Evolutionary conservation across 2,797 vertebrate genomes (phyloP).

Genomic region (Carcharodon carcharias): DNA sequence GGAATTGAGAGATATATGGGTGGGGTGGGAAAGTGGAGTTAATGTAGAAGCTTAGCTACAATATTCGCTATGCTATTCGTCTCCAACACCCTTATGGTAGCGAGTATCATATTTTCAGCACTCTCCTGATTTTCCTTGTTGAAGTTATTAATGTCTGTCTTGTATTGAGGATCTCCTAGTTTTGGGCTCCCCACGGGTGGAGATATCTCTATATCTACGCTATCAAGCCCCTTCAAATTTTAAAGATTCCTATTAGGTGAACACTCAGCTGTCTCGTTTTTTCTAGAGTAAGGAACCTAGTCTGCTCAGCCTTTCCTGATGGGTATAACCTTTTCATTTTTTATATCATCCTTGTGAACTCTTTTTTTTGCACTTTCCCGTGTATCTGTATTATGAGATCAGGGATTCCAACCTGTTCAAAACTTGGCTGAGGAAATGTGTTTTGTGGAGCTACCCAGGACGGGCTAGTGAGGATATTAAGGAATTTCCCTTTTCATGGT

Average conservation of each 20-base stretch:
- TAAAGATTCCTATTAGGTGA: background rate
- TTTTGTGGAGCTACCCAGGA: background rate
- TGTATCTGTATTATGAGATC: background rate
- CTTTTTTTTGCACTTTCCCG: background rate
- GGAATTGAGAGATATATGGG: background rate
- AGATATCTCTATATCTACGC: background rate
- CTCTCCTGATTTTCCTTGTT: background rate
- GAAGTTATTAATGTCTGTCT: background rate
- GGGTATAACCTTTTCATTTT: background rate
- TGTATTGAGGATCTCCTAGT: background rate
- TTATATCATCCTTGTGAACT: background rate
- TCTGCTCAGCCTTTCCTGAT: background rate
- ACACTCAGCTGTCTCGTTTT: background rate
- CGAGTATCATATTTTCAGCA: background rate
- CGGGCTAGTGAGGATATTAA: background rate
- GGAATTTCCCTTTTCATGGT: background rate
- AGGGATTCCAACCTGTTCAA: background rate
- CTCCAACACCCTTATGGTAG: background rate
- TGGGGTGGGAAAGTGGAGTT: too few species aligned
- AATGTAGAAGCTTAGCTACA: background rate
- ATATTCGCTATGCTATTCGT: background rate
- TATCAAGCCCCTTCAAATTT: background rate
- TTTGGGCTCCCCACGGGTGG: background rate
- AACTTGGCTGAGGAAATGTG: background rate
- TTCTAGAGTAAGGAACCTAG: background rate